Evolutionary conservation across 2,797 vertebrate species (phyloP), one percentile per base, ranked within the genome.

Genomic region (Pterois miles): DNA sequence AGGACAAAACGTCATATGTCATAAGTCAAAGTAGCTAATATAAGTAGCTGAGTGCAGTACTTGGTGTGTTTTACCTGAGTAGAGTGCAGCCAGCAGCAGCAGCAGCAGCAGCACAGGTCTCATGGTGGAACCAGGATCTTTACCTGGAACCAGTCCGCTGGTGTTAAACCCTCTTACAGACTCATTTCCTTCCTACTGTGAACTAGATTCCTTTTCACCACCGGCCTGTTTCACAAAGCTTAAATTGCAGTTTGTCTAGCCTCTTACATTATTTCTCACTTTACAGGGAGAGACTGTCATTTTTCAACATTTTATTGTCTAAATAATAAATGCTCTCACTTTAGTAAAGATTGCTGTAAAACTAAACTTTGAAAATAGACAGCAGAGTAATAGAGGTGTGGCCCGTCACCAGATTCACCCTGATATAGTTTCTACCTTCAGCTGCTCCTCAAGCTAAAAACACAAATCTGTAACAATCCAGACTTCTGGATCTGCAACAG

Each of bases 41-140:
- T 23, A 3, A 14, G 23, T 25, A 54, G 12, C 10, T 14, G 6
- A 54, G 52, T 6, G 22, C 50, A 52, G 59, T 64, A 8, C 9
- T 43, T 6, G 20, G 2, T 62, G 54, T 46, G 54, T 22, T 11
- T 43, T 66, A 90, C 92, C 86, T 81, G 76, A 60, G 13, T 14
- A 48, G 52, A 83, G 34, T 4, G 46, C 36, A 3, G 52, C 40
- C 34, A 57, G 48, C 60, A 86, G 58, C 27, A 87, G 59, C 14
- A 79, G 2, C 6, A 76, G 38, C 5, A 77, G 50, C 18, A 50
- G 63, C 6, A 31, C 29, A 2, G 65, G 56, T 40, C 2, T 2
- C 86, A 88, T 85, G 64, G 9, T 16, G 66, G 25, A 23, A 14
- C 11, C 65, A 2, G 59, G 22, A 46, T 10, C 40, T 43, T 43